A percentile compares a stretch with the other conserved stretches of the same genome.
Conservation (phyloP, 2,113 vertebrate genomes). For the Eretmochelys imbricata region DNA sequence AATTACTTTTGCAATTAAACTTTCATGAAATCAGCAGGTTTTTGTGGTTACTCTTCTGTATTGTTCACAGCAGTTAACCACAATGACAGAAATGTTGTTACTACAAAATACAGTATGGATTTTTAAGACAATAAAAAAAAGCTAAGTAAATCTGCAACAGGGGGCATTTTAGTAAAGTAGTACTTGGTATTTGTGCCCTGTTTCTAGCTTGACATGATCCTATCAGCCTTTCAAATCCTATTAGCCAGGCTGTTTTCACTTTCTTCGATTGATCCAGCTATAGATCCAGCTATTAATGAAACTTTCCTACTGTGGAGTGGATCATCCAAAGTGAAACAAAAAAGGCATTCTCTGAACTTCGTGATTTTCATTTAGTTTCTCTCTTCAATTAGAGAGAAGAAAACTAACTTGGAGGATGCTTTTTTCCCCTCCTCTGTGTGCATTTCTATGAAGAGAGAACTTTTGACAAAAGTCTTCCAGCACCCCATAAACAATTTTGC, state of each 20-base stretch:
- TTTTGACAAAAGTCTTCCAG: background rate
- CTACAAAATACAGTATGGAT: background rate
- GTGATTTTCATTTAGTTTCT: background rate
- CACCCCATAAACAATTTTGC: background rate
- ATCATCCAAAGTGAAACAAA: slow-evolving; percentile 32
- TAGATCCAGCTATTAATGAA: slow-evolving; percentile 66
- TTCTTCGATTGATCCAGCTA: slow-evolving; percentile 49
- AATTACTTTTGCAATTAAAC: slow-evolving; percentile 61
- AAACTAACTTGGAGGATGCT: background rate
- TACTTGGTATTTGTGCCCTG: background rate
- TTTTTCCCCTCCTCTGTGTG: background rate
- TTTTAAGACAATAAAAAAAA: slow-evolving; percentile 25
- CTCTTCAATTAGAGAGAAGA: slow-evolving; percentile 12
- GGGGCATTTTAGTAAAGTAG: background rate
- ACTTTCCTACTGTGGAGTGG: slow-evolving; percentile 4
- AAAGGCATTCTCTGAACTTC: background rate
- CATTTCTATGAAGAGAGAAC: background rate
- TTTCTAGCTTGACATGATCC: slow-evolving; percentile 6
- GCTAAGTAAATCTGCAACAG: background rate
- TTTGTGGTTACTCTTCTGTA: background rate
- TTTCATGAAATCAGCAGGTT: slow-evolving; percentile 59
- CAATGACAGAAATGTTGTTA: slow-evolving; percentile 27
- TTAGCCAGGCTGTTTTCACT: slow-evolving; percentile 54
- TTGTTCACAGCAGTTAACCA: background rate
- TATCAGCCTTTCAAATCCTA: slow-evolving; percentile 28